These are phyloP conservation scores for Holacanthus passer DNA, from an alignment of 2,113 vertebrate genomes.

Conservation along the genomic window DNA sequence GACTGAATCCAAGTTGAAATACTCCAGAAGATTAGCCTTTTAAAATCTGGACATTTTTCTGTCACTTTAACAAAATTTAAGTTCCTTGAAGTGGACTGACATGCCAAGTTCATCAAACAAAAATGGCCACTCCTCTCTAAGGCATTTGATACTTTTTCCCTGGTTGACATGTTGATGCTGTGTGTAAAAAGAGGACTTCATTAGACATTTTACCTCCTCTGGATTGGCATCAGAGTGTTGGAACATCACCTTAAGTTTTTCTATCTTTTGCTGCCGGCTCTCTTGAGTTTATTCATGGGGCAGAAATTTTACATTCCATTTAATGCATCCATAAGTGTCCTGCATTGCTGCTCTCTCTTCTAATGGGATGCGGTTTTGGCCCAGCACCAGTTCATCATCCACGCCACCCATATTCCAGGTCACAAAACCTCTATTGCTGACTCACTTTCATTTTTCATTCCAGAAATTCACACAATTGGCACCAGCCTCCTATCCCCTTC, in stretches of 20 bases:
- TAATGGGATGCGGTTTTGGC: too few species aligned
- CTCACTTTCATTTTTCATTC: too few species aligned
- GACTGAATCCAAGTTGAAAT: constrained; percentile 8
- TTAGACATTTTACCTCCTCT: constrained; percentile 29
- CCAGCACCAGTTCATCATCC: too few species aligned
- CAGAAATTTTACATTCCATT: constrained; percentile 44
- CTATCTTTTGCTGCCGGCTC: constrained; percentile 45
- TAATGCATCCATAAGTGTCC: constrained; percentile 13
- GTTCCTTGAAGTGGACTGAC: constrained; percentile 37
- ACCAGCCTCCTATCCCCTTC: too few species aligned
- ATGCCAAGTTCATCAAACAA: constrained; percentile 28
- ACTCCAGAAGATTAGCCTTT: constrained; percentile 5
- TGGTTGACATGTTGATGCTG: constrained; percentile 23
- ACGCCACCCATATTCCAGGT: too few species aligned
- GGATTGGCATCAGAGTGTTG: constrained; percentile 32
- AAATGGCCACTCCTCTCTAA: constrained; percentile 2
- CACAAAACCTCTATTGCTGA: too few species aligned
- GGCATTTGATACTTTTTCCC: constrained; percentile 11
- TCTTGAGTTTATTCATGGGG: constrained; percentile 22
- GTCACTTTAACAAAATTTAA: background rate
- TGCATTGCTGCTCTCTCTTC: constrained; percentile 29
- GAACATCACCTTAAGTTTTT: constrained; percentile 38
- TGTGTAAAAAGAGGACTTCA: constrained; percentile 39
- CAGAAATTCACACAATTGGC: too few species aligned
- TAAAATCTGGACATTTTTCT: constrained; percentile 6